A percentile compares a stretch with the other conserved stretches of the same genome.
phyloP scores from a whole-genome alignment of 2,888 invertebrate species.

The Pteria penguin region DNA sequence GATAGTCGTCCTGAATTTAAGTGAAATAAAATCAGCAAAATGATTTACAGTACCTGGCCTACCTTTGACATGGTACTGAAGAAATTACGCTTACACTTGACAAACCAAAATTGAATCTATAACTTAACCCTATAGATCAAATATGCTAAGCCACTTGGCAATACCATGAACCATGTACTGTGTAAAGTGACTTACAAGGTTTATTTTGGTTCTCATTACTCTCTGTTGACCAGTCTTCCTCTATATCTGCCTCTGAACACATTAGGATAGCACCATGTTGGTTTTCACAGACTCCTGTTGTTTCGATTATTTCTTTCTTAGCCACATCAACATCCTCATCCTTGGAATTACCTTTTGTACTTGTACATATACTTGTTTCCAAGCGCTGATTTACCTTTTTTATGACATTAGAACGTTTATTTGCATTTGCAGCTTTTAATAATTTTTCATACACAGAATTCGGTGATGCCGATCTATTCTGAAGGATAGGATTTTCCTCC shows the following conservation, averaged over 20 bases:
- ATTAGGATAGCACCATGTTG: background rate
- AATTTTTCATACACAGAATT: slow-evolving; percentile 71
- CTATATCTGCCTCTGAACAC: background rate
- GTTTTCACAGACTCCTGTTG: background rate
- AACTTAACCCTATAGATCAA: no score
- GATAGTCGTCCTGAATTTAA: no score
- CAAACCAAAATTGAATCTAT: no score
- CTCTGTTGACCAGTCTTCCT: slow-evolving; percentile 16
- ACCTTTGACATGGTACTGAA: no score
- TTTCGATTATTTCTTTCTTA: background rate
- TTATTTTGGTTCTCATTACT: slow-evolving; percentile 7
- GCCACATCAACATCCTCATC: background rate
- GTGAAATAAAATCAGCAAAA: no score
- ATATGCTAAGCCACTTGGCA: no score
- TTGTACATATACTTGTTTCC: no score
- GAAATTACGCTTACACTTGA: no score
- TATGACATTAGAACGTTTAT: no score
- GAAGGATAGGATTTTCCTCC: slow-evolving; percentile 60
- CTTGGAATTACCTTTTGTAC: background rate
- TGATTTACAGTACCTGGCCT: no score
- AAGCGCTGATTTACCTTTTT: no score
- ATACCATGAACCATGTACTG: no score
- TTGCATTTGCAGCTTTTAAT: slow-evolving; percentile 61
- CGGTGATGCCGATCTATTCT: slow-evolving; percentile 71
- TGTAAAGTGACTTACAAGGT: background rate